phyloP scores from a whole-genome alignment of 2,113 vertebrate species.

The Malaclemys terrapin region DNA sequence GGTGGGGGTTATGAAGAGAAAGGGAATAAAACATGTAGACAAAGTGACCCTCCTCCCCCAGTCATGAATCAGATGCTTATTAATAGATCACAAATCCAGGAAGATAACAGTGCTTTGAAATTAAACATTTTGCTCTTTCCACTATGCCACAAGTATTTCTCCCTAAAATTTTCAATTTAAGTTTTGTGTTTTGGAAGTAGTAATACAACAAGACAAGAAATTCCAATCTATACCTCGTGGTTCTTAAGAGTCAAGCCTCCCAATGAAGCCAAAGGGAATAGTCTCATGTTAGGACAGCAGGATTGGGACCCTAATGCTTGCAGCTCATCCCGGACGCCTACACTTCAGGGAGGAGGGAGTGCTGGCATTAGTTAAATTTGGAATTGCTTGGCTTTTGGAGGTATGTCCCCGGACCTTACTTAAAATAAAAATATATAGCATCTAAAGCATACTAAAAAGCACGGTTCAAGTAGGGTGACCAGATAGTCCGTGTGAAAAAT shows the following conservation, averaged over 20 bases:
- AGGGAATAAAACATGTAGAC: neutral
- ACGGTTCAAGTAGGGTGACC: no score
- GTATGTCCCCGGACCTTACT: no score
- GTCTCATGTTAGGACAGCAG: neutral
- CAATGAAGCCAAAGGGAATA: rapidly evolving
- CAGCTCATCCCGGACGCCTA: neutral
- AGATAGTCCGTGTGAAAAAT: no score
- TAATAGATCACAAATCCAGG: neutral
- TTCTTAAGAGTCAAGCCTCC: neutral
- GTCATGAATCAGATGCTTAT: neutral
- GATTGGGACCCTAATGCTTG: neutral
- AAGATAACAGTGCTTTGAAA: neutral
- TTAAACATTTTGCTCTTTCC: no score
- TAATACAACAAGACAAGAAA: neutral
- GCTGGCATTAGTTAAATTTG: neutral
- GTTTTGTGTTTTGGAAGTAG: neutral
- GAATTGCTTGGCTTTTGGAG: neutral
- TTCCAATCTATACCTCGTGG: neutral
- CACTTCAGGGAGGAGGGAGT: neutral
- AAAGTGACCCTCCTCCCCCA: neutral
- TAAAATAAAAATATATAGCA: neutral
- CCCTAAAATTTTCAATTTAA: neutral
- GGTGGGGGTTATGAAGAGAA: neutral
- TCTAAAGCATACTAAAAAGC: neutral
- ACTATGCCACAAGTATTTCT: neutral